Base-by-base conservation (phyloP, 2,113 vertebrate species). In the Thamnaconus septentrionalis region DNA sequence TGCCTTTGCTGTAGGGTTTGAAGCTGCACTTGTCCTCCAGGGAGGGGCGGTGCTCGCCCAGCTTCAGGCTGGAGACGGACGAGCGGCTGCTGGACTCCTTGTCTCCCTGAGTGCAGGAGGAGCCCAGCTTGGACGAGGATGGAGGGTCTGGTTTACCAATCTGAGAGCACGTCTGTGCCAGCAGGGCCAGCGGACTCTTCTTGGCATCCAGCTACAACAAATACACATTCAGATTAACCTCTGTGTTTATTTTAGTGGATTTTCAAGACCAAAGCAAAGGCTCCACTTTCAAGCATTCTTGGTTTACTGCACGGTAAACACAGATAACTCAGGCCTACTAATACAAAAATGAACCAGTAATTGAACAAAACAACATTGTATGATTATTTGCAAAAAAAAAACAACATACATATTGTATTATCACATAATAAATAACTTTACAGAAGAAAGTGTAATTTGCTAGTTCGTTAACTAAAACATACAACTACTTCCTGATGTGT, bases 151-250 rank as follows among this genome's bases (percentile, higher is more conserved):
- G 92, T 66, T 98, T 98, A 58, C 96, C 96, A 53, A 98, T 98
- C 91, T 98, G 96, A 8, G 96, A 98, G 85, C 96, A 98, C 67
- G 96, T 97, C 88, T 98, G 95, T 51, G 96, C 96, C 86, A 98
- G 86, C 71, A 98, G 91, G 59, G 96, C 96, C 87, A 98, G 69
- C 0, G 96, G 96, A 75, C 95, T 98, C 87, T 98, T 97, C 92
- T 98, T 97, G 81, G 96, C 96, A 85, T 98, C 96, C 93, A 97
- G 90, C 96, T 98, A 85, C 44, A 75, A 78, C 4, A 71, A 66
- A 61, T 4, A 72, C 0, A 80, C 39, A 72, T 31, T 62, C 4
- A 65, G 54, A 67, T 75, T 54, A 73, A 57, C 18, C 31, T 59
- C 1, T 47, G 31, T 1, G 2, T 5, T 44, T 56, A 39, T 42